Evolutionary conservation across 2,888 invertebrate species (phyloP).

Genomic region (Drosophila eohydei): DNA sequence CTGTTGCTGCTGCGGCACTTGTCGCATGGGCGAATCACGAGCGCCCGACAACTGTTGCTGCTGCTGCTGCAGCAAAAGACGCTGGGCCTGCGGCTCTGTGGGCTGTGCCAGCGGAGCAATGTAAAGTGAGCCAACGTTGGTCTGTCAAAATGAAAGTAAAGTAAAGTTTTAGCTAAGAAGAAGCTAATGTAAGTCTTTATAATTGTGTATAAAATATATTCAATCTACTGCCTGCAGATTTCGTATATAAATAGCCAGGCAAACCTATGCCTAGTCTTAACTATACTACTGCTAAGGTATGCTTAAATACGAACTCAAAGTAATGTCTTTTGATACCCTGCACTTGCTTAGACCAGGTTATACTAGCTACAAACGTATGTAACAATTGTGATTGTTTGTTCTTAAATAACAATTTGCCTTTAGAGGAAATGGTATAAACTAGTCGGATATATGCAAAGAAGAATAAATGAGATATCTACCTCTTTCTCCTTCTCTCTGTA

Average conservation of each 20-base stretch:
- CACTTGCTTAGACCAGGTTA: too few species aligned
- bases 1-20: constrained; percentile 84
- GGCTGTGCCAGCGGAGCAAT: constrained; percentile 86
- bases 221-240: too few species aligned
- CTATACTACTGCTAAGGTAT: too few species aligned
- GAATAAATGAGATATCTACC: background rate
- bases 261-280: too few species aligned
- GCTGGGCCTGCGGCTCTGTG: constrained; percentile 80
- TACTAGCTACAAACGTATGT: background rate
- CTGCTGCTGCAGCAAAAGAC: constrained; percentile 82
- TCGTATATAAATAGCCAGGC: too few species aligned
- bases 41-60: constrained; percentile 68
- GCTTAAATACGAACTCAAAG: too few species aligned
- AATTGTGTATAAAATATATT: too few species aligned
- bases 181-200: too few species aligned
- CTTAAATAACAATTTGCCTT: too few species aligned
- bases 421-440: too few species aligned
- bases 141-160: constrained; percentile 53
- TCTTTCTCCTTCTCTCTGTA: background rate
- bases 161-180: background rate
- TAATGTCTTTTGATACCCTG: too few species aligned
- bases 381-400: background rate
- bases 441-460: too few species aligned
- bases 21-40: constrained; percentile 86
- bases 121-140: constrained; percentile 86